Evolutionary conservation across 2,888 invertebrate species (phyloP), one percentile per base, ranked within the genome.

Genomic region (Portevinia maculata): DNA sequence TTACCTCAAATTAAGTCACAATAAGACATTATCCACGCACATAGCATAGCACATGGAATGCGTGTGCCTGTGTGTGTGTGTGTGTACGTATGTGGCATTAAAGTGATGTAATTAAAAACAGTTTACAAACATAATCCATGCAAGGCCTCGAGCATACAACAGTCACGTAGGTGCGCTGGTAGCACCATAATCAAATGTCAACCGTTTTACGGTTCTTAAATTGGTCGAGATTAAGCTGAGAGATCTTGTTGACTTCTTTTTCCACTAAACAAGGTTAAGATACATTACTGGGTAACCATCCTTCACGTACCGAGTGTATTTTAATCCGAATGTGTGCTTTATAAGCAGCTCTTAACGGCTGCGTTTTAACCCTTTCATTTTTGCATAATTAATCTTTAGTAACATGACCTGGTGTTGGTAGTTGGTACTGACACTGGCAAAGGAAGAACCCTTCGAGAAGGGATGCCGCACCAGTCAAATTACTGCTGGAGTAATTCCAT

Each of bases 361-460:
- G 62, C 73, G 69, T 69, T 79, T 84, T 74, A 79, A 84, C 84
- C 84, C 84, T 84, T 67, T 84, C 74, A 84, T 84, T 84, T 84
- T 84, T 84, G 84, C 84, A 84, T 84, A 84, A 84, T 84, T 84
- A 84, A 84, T 84, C 84, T 79, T 79, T 74, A 84, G 79, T 64
- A 79, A 79, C 84, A 84, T 79, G 79, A 73, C 84, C 84, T 59
- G 71, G 70, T 70, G 32, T 8, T 11, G 74, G 44, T 13, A 44
- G 9, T 34, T 19, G 9, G 44, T 4, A n/a, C 15, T 39, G 39
- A 7, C 39, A 17, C 17, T 19, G 17, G n/a, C 37, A 30, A 13
- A 21, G 9, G 15, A 3, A 67, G 3, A 34, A 24, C 39, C 44
- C 44, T 41, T 17, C 13, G 34, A 50, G 50, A 24, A 24, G 41